These are phyloP conservation scores for Colletes latitarsis DNA, from an alignment of 1,140 invertebrate species.

Conservation along the genomic window DNA sequence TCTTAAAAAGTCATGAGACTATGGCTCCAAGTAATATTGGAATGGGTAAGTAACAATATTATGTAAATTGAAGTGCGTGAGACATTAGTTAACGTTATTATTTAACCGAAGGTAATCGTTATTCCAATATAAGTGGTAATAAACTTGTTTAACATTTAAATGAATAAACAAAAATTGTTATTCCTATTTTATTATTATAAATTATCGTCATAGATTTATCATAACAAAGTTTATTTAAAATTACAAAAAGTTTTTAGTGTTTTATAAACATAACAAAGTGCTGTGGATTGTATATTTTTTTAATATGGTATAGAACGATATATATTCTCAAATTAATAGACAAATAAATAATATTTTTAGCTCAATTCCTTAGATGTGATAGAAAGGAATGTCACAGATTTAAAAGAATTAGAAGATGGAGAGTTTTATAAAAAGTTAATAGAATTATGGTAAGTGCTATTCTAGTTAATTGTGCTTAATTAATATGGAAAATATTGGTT, in stretches of 20 bases:
- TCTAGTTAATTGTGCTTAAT: background rate
- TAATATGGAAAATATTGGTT: background rate
- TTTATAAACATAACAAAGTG: background rate
- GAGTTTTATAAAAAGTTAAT: constrained; percentile 62
- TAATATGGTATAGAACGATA: background rate
- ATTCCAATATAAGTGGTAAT: background rate
- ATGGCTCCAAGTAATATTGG: constrained; percentile 56
- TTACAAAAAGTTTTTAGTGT: background rate
- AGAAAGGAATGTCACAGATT: constrained; percentile 26
- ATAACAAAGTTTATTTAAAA: background rate
- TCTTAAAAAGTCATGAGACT: constrained; percentile 38
- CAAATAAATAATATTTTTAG: constrained; percentile 37
- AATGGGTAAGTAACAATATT: constrained; percentile 55
- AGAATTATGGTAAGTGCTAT: constrained; percentile 57
- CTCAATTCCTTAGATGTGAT: constrained; percentile 52
- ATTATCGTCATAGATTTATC: background rate
- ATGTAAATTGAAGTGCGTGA: background rate
- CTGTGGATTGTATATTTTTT: background rate
- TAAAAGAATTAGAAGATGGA: constrained; percentile 62
- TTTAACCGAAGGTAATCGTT: background rate
- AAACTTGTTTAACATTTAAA: background rate
- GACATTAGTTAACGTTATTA: background rate
- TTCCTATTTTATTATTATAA: constrained; percentile 4
- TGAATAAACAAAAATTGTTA: background rate
- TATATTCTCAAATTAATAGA: background rate